Percentiles rank a stretch among this genome's conserved stretches.
Conservation (phyloP, 2,797 vertebrate genomes). For the Pipistrellus nathusii region DNA sequence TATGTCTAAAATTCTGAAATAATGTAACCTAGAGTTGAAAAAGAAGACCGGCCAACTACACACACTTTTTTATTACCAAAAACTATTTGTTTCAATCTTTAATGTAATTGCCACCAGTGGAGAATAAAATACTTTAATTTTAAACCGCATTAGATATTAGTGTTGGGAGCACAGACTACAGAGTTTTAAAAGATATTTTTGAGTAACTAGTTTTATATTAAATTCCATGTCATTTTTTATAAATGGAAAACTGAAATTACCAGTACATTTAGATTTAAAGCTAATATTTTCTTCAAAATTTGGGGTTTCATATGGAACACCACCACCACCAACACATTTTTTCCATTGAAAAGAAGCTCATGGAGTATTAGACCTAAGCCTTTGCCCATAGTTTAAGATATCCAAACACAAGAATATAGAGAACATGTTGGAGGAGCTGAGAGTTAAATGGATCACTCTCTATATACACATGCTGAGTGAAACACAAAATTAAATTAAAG, state of each 20-base stretch:
- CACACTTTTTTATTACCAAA: neutral
- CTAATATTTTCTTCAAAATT: conserved; percentile 28
- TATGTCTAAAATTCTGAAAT: neutral
- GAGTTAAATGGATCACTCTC: conserved; percentile 52
- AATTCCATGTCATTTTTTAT: conserved; percentile 41
- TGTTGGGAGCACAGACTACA: neutral
- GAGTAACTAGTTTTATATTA: conserved; percentile 17
- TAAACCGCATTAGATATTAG: conserved; percentile 43
- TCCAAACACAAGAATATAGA: conserved; percentile 12
- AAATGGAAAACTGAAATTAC: conserved; percentile 21
- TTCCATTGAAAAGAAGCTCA: conserved; percentile 19
- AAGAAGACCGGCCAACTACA: neutral
- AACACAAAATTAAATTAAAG: conserved; percentile 69
- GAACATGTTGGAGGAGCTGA: conserved; percentile 21
- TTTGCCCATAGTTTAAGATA: conserved; percentile 13
- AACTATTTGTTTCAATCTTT: neutral
- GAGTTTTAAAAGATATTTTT: conserved; percentile 46
- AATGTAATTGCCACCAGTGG: conserved; percentile 15
- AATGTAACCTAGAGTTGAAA: neutral
- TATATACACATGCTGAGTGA: conserved; percentile 34
- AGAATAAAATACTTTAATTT: conserved; percentile 56
- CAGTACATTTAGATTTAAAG: conserved; percentile 42
- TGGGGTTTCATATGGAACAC: neutral
- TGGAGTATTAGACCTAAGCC: neutral
- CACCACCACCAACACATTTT: neutral